Percentiles rank a stretch among this genome's conserved stretches.
Conservation (phyloP, 2,113 vertebrate species). For the Calypte anna region DNA sequence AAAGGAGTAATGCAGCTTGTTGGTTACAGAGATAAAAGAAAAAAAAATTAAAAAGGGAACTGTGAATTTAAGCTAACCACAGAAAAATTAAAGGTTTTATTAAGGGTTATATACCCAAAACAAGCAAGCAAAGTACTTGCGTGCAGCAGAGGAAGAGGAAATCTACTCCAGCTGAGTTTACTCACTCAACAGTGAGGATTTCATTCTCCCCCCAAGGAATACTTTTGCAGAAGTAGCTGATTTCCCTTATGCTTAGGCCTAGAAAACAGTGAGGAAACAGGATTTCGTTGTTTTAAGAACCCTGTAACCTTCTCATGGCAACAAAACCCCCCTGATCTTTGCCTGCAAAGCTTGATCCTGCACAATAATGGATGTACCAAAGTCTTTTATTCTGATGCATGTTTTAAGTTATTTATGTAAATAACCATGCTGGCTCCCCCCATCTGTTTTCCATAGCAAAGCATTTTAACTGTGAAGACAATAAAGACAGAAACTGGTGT, state of each 20-base stretch:
- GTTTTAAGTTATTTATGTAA: background rate
- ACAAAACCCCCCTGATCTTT: background rate
- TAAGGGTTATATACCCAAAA: background rate
- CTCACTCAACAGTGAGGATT: background rate
- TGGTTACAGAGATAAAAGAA: conserved; percentile 1
- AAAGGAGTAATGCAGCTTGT: conserved; percentile 2
- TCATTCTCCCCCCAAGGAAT: background rate
- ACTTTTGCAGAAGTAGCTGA: background rate
- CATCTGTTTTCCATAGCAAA: background rate
- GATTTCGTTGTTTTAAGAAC: background rate
- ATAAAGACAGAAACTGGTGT: background rate
- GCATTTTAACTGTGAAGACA: background rate
- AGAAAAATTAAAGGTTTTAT: conserved; percentile 17
- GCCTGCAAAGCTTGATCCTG: background rate
- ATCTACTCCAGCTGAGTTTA: background rate
- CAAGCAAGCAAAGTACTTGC: background rate
- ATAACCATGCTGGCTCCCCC: background rate
- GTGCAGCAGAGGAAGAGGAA: background rate
- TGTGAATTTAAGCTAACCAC: conserved; percentile 3
- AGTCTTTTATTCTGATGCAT: background rate
- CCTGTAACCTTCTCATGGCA: background rate
- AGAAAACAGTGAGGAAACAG: background rate
- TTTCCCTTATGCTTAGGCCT: background rate
- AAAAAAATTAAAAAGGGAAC: background rate
- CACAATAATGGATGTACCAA: background rate